Percentiles rank a stretch among this genome's conserved stretches.
These are phyloP conservation scores for Zenarchopterus dispar DNA, from an alignment of 2,797 vertebrate genomes.

Conservation along the genomic window DNA sequence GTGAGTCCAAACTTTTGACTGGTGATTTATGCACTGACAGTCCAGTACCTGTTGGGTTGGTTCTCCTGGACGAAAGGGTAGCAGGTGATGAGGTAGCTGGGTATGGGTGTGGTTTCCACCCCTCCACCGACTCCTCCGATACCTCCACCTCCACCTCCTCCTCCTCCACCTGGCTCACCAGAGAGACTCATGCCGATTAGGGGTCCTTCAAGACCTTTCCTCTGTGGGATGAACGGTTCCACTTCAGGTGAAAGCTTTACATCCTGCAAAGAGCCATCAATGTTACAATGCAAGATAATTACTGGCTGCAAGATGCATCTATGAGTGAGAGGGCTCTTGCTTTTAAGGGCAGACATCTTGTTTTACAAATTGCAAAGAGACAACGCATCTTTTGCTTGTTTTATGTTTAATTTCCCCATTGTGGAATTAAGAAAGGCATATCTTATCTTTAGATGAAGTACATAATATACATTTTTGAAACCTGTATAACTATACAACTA, in stretches of 20 bases:
- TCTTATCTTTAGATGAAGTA: too few relatives aligned
- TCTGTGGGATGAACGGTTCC: constrained; percentile 98
- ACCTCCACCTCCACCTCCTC: constrained; percentile 72
- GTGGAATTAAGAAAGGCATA: too few relatives aligned
- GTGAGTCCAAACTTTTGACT: background rate
- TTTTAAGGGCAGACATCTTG: background rate
- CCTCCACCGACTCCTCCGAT: constrained; percentile 82
- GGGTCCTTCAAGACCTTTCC: constrained; percentile 91
- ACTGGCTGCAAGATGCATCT: constrained; percentile 14
- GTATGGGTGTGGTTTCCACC: constrained; percentile 93
- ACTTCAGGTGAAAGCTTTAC: constrained; percentile 98
- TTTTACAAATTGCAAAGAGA: background rate
- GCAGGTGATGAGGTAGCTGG: constrained; percentile 98
- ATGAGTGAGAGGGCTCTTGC: background rate
- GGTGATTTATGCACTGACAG: background rate
- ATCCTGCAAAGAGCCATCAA: constrained; percentile 82
- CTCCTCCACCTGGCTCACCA: constrained; percentile 78
- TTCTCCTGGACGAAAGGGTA: constrained; percentile 99
- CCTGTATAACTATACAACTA: too few relatives aligned
- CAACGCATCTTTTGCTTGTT: background rate
- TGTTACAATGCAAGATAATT: constrained; percentile 4
- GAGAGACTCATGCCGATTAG: constrained; percentile 92
- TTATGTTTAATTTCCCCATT: too few relatives aligned
- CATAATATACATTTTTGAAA: too few relatives aligned
- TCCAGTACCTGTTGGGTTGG: constrained; percentile 92